Base-by-base conservation (phyloP, 2,888 invertebrate genomes). In the Pristionchus exspectatus region DNA sequence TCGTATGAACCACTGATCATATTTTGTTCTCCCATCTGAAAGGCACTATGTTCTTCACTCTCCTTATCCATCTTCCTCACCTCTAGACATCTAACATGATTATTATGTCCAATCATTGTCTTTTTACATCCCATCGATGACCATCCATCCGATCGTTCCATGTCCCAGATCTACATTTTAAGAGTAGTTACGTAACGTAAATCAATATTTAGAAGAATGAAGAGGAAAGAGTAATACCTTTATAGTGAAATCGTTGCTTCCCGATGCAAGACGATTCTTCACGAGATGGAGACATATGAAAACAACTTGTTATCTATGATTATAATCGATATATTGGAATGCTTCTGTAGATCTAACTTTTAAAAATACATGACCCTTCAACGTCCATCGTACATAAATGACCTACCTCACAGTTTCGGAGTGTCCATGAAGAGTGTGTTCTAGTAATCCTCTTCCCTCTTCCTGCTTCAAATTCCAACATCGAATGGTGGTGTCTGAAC, bases 1-100 rank as follows among this genome's bases (percentile, higher is more conserved):
- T 96, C 96, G 92, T 96, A 96, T 9, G 96, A 96, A 44, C 96
- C 96, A 94, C 96, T 96, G 81, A 96, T 95, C 69, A 96, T 95
- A 91, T 95, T 95, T 63, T 95, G 94, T 90, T 95, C 95, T 92
- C 95, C 95, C 93, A 94, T 94, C 92, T 93, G 85, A 33, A 92
- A 89, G 10, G 3, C 4, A 59, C 21, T 54, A 16, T 9, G 3
- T 38, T 85, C 24, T 59, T 24, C 59, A 44, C 38, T 54, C 54
- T 27, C 2, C 50, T 16, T 54, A 44, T 83, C n/a, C 27, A n/a
- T 83, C 0, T 27, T 14, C 14, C 44, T 63, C 14, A 96, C 96
- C 95, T 96, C 96, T 33, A 96, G 93, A 94, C 96, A 96, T 16
- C 96, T 92, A 50, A 96, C 96, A 63, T 96, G 95, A 90, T 96